Percentiles rank a stretch among this genome's conserved stretches.
phyloP scores from a whole-genome alignment of 2,797 vertebrate species.

The Protonibea diacanthus region DNA sequence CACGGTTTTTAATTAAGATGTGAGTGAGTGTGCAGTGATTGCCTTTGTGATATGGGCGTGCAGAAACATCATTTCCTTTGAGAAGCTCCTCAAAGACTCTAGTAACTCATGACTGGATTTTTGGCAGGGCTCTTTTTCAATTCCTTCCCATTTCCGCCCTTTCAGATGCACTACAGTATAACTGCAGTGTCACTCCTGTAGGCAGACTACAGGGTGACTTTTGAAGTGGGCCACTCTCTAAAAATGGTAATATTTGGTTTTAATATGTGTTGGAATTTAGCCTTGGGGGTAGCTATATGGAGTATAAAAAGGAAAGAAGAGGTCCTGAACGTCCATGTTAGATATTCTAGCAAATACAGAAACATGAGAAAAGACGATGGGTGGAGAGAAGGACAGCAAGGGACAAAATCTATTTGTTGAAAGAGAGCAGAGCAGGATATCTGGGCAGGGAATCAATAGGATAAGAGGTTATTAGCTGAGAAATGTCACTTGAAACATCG shows the following conservation, averaged over 20 bases:
- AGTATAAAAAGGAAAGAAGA: constrained; percentile 22
- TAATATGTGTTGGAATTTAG: constrained; percentile 60
- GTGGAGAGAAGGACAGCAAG: constrained; percentile 60
- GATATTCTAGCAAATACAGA: constrained; percentile 53
- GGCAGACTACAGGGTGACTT: constrained; percentile 64
- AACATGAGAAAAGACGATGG: constrained; percentile 47
- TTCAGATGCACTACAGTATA: constrained; percentile 47
- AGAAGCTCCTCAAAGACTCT: constrained; percentile 64
- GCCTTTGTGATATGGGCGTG: constrained; percentile 65
- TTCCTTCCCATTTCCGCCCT: constrained; percentile 44
- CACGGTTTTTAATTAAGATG: constrained; percentile 72
- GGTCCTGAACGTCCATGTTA: constrained; percentile 28
- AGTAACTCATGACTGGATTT: constrained; percentile 52
- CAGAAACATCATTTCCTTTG: constrained; percentile 70
- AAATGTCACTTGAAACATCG: constrained; percentile 83
- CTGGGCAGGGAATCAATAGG: constrained; percentile 79
- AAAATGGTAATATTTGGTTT: constrained; percentile 60
- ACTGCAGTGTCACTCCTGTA: constrained; percentile 45
- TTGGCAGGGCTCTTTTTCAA: constrained; percentile 63
- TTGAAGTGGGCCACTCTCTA: constrained; percentile 55
- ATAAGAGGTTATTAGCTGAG: constrained; percentile 84
- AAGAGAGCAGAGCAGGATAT: constrained; percentile 72
- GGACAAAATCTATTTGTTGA: constrained; percentile 76
- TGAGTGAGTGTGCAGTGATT: constrained; percentile 64
- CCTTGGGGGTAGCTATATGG: constrained; percentile 24